Conservation (phyloP, 1,140 invertebrate species). For the Meloidogyne chitwoodi region DNA sequence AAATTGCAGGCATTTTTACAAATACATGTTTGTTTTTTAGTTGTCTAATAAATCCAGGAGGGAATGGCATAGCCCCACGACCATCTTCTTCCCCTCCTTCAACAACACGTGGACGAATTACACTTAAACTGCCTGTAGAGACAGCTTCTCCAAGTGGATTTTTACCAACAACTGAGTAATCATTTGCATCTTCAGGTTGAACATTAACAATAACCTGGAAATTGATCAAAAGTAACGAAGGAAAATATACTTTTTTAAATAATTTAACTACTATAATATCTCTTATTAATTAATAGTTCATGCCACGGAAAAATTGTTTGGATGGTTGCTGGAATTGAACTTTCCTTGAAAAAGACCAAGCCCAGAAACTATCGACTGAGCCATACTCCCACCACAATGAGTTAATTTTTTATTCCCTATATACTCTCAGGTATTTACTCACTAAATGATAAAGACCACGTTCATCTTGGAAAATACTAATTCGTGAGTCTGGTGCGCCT, state of each 20-base stretch:
- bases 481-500: conserved; percentile 48
- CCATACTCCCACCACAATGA: no score
- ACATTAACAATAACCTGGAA: conserved; percentile 28
- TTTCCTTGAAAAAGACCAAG: no score
- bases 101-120: conserved; percentile 46
- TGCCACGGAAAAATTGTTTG: no score
- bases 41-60: conserved; percentile 58
- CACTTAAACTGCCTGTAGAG: conserved; percentile 50
- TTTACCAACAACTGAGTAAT: conserved; percentile 52
- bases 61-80: conserved; percentile 54
- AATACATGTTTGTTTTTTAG: conserved; percentile 60
- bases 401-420: no score
- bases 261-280: no score
- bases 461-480: conserved; percentile 57
- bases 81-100: conserved; percentile 33
- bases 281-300: no score
- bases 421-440: no score
- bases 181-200: conserved; percentile 56
- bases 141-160: conserved; percentile 55
- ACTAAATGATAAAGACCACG: conserved; percentile 57
- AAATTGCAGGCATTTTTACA: conserved; percentile 58
- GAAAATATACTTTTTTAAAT: no score
- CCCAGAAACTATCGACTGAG: no score
- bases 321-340: no score
- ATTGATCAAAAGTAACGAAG: neutral